Evolutionary conservation across 2,888 invertebrate genomes (phyloP).

Genomic region (Lepidonotus clava): DNA sequence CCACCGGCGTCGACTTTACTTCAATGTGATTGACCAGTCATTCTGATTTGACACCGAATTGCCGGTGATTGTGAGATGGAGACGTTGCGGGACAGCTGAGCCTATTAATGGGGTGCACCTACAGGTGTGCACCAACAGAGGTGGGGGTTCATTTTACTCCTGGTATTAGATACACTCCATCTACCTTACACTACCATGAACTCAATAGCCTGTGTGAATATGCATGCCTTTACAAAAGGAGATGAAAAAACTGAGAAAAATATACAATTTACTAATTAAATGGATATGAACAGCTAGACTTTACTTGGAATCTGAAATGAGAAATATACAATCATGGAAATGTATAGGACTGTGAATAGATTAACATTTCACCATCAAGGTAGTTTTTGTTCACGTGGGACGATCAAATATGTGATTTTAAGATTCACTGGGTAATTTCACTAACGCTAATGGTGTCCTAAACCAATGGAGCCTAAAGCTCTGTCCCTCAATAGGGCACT

Average conservation of each 20-base stretch:
- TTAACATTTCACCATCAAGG: neutral
- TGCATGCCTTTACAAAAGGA: neutral
- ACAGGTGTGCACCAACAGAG: too few relatives aligned
- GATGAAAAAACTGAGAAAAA: neutral
- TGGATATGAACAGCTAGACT: too few relatives aligned
- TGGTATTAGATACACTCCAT: conserved; percentile 15
- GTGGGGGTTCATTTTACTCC: neutral
- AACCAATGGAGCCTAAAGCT: too few relatives aligned
- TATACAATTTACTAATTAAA: neutral
- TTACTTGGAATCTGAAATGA: neutral
- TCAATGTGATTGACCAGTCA: neutral
- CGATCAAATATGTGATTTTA: neutral
- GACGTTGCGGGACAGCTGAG: neutral
- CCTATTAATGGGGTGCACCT: too few relatives aligned
- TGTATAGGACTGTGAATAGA: neutral
- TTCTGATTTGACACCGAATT: too few relatives aligned
- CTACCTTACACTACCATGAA: conserved; percentile 19
- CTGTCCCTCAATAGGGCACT: too few relatives aligned
- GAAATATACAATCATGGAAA: neutral
- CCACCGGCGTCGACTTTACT: too few relatives aligned
- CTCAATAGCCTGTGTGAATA: neutral
- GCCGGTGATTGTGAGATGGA: neutral
- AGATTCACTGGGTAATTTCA: neutral
- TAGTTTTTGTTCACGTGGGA: neutral
- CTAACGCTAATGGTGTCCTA: too few relatives aligned